Base-by-base conservation (phyloP, 2,888 invertebrate species). In the Apodemia zela region DNA sequence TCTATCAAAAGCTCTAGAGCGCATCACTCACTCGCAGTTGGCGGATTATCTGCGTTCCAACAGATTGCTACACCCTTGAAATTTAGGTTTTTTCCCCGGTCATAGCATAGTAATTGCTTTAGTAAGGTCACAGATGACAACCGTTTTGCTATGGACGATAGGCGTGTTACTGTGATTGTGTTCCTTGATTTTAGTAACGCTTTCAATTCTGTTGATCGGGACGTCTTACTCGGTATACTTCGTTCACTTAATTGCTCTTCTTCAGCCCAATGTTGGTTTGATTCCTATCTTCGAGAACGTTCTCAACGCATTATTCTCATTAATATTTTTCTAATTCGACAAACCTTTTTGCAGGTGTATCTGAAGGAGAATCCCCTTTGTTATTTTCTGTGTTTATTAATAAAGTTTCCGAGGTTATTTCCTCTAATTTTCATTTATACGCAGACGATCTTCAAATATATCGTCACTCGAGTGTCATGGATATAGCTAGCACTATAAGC, bases 161-260 rank as follows among this genome's bases (percentile, higher is more conserved):
- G 51, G 25, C 38, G 6, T 58, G 61, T 13, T 38, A 38, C 38
- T 38, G 38, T 38, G 13, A 13, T 38, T 38, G 60, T 63, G 11
- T 29, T 66, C 7, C 33, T 66, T 17, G 61, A 66, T 18, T 64
- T 61, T 11, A 61, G 64, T 17, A 64, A 60, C 33, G 64, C 59
- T 5, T 64, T 64, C 38, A 60, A 62, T 35, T 60, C 47, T 6
- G 35, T 63, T 13, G 57, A 65, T 35, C 47, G 45, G 21, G 62
- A 65, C 17, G 42, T 65, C n/a, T 47, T 60, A 21, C 21, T 21
- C 21, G 60, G 54, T 8, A 58, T 60, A 21, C 58, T 62, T 45
- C 17, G 18, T 18, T 60, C 47, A 11, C 25, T 57, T 13, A 62
- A 62, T 21, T 38, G 60, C 21, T 62, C 47, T 13, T n/a, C 29